Evolutionary conservation across 2,797 vertebrate genomes (phyloP).

Genomic region (Hybognathus amarus): DNA sequence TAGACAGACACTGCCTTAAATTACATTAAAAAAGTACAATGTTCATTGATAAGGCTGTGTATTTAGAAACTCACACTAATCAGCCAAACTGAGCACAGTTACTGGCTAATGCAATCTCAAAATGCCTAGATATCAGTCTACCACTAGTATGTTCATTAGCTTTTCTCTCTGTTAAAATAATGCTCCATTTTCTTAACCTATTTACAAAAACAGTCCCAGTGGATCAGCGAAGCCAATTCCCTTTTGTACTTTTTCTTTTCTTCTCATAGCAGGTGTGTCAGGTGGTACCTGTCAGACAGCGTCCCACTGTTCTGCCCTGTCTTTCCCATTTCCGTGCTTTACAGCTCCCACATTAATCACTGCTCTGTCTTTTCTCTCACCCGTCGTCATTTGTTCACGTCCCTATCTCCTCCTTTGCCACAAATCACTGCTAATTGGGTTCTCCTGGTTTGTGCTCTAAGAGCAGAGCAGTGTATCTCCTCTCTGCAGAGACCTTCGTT

Average conservation of each 20-base stretch:
- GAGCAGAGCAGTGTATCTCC: conserved; percentile 54
- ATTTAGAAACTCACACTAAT: background rate
- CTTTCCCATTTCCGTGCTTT: conserved; percentile 72
- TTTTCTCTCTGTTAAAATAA: conserved; percentile 14
- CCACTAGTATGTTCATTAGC: conserved; percentile 8
- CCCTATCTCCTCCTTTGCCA: conserved; percentile 78
- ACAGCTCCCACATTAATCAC: conserved; percentile 84
- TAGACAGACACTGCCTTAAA: background rate
- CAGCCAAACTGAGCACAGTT: background rate
- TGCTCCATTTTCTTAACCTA: conserved; percentile 43
- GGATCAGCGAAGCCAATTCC: conserved; percentile 15
- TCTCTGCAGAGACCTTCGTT: conserved; percentile 37
- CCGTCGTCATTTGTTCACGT: conserved; percentile 81
- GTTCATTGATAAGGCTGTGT: background rate
- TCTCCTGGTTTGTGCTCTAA: conserved; percentile 64
- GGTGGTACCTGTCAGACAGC: conserved; percentile 52
- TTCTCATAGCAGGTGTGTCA: conserved; percentile 36
- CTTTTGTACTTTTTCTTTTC: conserved; percentile 22
- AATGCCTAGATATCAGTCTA: background rate
- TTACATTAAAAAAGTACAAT: background rate
- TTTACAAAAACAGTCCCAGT: conserved; percentile 43
- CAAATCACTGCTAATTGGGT: conserved; percentile 85
- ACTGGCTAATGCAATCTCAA: background rate
- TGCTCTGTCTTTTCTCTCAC: conserved; percentile 77
- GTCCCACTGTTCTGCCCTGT: conserved; percentile 66